Conservation (phyloP, 1,140 invertebrate genomes). For the Babylonia areolata region DNA sequence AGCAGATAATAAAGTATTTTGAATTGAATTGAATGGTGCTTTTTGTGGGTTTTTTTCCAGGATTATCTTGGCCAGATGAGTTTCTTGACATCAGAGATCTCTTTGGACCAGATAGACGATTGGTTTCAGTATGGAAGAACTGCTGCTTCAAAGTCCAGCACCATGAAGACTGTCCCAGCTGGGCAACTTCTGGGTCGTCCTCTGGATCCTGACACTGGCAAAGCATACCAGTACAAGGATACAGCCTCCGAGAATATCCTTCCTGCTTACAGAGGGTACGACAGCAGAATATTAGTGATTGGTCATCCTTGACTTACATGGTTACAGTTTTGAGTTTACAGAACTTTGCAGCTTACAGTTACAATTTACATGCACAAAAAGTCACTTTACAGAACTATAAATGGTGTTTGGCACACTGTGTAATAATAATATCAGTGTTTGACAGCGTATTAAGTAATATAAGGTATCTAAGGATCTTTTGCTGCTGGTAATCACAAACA, state of each 20-base stretch:
- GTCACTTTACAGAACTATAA: no score
- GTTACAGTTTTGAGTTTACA: no score
- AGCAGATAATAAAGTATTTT: no score
- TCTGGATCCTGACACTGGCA: slow-evolving; percentile 58
- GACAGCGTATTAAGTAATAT: no score
- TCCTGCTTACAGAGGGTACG: slow-evolving; percentile 36
- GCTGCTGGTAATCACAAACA: no score
- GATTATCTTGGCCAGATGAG: slow-evolving; percentile 38
- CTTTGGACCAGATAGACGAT: slow-evolving; percentile 68
- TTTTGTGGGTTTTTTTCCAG: background rate
- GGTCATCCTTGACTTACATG: no score
- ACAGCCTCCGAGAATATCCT: background rate
- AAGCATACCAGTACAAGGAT: slow-evolving; percentile 34
- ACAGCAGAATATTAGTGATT: no score
- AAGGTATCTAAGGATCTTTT: no score
- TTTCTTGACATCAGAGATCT: slow-evolving; percentile 59
- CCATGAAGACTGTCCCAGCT: slow-evolving; percentile 51
- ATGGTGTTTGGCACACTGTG: no score
- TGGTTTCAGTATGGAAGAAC: slow-evolving; percentile 69
- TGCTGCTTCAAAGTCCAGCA: slow-evolving; percentile 41
- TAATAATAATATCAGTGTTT: no score
- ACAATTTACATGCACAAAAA: no score
- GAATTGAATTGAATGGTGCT: background rate
- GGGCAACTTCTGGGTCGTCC: slow-evolving; percentile 55
- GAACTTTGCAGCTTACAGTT: no score